Base-by-base conservation (phyloP, 2,113 vertebrate species). In the Verasper variegatus region DNA sequence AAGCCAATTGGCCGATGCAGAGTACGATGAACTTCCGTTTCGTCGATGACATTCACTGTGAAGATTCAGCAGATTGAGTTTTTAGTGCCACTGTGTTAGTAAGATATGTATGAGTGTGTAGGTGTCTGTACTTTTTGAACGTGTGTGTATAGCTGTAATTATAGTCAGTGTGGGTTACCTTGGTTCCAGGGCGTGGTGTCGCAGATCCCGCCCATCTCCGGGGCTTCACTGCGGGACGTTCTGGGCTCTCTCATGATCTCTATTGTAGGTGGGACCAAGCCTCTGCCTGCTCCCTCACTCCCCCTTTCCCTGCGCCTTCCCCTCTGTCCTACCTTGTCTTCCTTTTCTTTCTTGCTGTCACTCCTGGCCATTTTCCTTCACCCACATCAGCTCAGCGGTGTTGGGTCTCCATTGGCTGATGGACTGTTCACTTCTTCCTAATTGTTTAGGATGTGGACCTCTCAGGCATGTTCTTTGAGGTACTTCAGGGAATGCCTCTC, bases 181-280 rank as follows among this genome's bases (percentile, higher is more conserved):
- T 92, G 92, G 84, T 93, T 95, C 55, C 92, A 94, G 94, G 92
- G 90, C 49, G 59, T 83, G 90, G 91, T 90, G 82, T 85, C 76
- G 24, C 83, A 82, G 82, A 88, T 93, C 67, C 92, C 88, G 68
- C 87, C 85, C 66, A 91, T 94, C 88, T 93, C 94, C 69, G 91
- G 90, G 85, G 92, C 90, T 70, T 93, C 91, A 45, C 89, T 94
- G 68, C 87, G 88, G 88, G 92, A 95, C 80, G 81, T 94, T 90
- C 92, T 93, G 90, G 92, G 92, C 86, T 92, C 92, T 91, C 88
- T 94, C 75, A 89, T 94, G 81, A 91, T 94, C 83, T 94, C 93
- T 89, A 93, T 94, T 94, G 94, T 94, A 94, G 92, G 92, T 93
- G 90, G 92, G 91, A 91, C 85, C 80, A 85, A 89, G 27, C 84